Percentiles rank a stretch among this genome's conserved stretches.
Evolutionary conservation across 2,888 invertebrate species (phyloP).

Genomic region (Trissolcus brochymenae): DNA sequence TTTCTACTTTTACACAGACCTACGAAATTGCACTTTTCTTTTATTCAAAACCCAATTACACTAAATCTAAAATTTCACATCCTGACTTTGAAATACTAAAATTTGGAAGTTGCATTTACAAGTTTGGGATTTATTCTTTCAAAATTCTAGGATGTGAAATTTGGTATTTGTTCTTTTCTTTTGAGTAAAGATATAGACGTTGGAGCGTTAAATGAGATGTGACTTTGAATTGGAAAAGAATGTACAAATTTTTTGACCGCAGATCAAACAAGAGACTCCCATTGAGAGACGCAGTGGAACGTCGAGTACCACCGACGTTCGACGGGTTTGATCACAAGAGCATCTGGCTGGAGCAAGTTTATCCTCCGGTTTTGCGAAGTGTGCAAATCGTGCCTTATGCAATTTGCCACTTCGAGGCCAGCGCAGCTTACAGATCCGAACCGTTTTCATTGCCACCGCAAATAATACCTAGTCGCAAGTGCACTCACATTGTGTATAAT

Average conservation of each 20-base stretch:
- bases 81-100: no score
- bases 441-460: constrained; percentile 82
- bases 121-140: no score
- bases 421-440: constrained; percentile 82
- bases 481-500: constrained; percentile 86
- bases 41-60: neutral
- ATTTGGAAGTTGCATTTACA: no score
- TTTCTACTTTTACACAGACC: neutral
- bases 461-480: constrained; percentile 81
- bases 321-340: constrained; percentile 68
- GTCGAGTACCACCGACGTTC: constrained; percentile 70
- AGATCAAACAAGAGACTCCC: constrained; percentile 77
- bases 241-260: neutral
- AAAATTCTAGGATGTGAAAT: no score
- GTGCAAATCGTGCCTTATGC: constrained; percentile 70
- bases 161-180: no score
- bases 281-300: constrained; percentile 84
- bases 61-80: no score
- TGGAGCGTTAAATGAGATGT: no score
- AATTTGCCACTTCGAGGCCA: constrained; percentile 84
- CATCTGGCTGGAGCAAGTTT: constrained; percentile 72
- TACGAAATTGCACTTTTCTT: neutral
- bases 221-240: neutral
- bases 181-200: no score
- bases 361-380: constrained; percentile 68